Evolutionary conservation across 2,888 invertebrate species (phyloP).

Genomic region (Nysson spinosus): DNA sequence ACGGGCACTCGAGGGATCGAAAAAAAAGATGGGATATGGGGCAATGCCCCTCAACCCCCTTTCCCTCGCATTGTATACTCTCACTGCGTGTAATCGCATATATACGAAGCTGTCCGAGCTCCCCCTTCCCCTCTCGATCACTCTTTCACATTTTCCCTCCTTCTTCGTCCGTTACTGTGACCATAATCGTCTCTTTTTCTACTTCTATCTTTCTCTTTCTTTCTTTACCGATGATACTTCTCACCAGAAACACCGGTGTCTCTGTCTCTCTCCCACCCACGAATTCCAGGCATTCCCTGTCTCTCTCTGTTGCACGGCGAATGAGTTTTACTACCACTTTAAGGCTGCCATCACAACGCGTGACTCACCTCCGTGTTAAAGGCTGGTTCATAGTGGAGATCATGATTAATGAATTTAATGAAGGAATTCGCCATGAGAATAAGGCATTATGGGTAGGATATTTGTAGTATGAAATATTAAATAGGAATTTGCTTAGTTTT

Average conservation of each 20-base stretch:
- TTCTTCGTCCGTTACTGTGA: constrained; percentile 36
- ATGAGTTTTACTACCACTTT: constrained; percentile 61
- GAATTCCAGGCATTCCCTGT: background rate
- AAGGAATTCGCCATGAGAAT: background rate
- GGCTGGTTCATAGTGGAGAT: constrained; percentile 24
- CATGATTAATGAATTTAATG: background rate
- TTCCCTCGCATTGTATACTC: constrained; percentile 42
- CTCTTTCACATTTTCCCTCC: constrained; percentile 39
- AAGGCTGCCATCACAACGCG: constrained; percentile 54
- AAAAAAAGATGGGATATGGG: constrained; percentile 50
- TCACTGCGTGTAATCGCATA: constrained; percentile 51
- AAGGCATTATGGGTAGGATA: too few species aligned
- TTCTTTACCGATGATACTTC: constrained; percentile 33
- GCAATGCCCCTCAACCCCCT: constrained; percentile 42
- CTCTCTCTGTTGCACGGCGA: constrained; percentile 16
- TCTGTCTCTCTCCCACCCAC: constrained; percentile 3
- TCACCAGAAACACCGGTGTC: constrained; percentile 17
- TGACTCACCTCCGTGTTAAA: constrained; percentile 48
- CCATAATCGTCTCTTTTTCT: constrained; percentile 35
- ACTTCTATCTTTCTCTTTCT: constrained; percentile 44
- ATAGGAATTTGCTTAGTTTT: too few species aligned
- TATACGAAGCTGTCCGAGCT: constrained; percentile 52
- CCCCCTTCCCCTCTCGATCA: constrained; percentile 29
- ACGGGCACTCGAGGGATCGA: constrained; percentile 32
- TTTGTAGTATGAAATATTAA: too few species aligned